A percentile compares a stretch with the other conserved stretches of the same genome.
These are phyloP conservation scores for Siniperca obscura DNA, from an alignment of 2,797 vertebrate species.

Conservation along the genomic window DNA sequence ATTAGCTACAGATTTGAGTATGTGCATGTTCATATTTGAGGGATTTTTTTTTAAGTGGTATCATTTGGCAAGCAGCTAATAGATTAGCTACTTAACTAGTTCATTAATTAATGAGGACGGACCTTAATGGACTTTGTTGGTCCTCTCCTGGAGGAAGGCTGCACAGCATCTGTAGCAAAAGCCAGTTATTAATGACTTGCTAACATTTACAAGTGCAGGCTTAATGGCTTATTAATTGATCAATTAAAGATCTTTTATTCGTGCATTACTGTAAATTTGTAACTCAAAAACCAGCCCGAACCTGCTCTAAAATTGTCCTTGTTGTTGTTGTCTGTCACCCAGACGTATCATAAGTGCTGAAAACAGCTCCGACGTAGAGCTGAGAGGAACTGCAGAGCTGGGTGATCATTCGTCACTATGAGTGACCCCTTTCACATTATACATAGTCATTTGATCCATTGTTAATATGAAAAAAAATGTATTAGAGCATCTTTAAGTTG, in stretches of 20 bases:
- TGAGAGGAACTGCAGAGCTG: not conserved
- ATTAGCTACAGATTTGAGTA: not conserved
- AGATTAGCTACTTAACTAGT: slow-evolving; percentile 26
- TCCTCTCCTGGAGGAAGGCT: slow-evolving; percentile 4
- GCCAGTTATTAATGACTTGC: slow-evolving; percentile 12
- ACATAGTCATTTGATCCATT: not conserved
- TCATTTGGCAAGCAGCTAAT: slow-evolving; percentile 21
- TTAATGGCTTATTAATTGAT: slow-evolving; percentile 6
- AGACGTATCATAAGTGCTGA: not conserved
- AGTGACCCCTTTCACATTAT: not conserved
- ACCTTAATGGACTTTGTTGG: slow-evolving; percentile 18
- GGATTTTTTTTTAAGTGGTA: not conserved
- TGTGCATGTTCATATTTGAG: not conserved
- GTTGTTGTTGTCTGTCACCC: not conserved
- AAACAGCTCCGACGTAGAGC: not conserved
- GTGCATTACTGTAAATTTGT: not conserved
- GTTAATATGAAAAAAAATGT: not conserved
- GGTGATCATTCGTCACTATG: not conserved
- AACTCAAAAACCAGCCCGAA: not conserved
- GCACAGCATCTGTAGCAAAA: slow-evolving; percentile 1
- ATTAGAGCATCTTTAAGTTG: not conserved
- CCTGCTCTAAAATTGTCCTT: not conserved
- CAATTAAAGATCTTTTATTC: not conserved
- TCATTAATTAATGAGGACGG: slow-evolving; percentile 27
- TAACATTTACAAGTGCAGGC: slow-evolving; percentile 14